A percentile compares a stretch with the other conserved stretches of the same genome.
These are phyloP conservation scores for Mus minutoides DNA, from an alignment of 2,797 vertebrate species.

Conservation along the genomic window DNA sequence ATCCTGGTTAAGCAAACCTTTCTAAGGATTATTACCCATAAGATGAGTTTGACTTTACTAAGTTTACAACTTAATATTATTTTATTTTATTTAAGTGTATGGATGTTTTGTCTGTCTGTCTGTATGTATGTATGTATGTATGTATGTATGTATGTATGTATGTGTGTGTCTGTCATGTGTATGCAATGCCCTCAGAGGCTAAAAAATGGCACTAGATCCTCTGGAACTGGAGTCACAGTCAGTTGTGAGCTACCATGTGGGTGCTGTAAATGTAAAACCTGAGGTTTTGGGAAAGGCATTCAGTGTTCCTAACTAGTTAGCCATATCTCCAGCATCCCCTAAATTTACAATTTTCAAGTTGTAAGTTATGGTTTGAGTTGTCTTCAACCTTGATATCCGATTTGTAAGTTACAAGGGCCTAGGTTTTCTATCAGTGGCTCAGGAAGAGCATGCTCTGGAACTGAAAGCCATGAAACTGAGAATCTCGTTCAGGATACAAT, in stretches of 20 bases:
- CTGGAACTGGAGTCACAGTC: neutral
- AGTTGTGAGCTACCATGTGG: neutral
- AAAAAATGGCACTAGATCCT: neutral
- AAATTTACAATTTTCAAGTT: neutral
- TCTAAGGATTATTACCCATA: neutral
- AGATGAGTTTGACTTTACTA: conserved; percentile 14
- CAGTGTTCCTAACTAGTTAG: neutral
- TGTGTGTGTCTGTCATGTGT: neutral
- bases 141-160: neutral
- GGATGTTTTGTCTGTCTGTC: neutral
- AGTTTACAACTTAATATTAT: neutral
- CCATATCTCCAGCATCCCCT: neutral
- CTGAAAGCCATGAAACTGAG: neutral
- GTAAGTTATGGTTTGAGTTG: neutral
- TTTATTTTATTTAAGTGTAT: neutral
- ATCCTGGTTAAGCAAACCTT: neutral
- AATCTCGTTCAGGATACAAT: neutral
- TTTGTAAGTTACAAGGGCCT: neutral
- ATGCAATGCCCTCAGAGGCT: neutral
- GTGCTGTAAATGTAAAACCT: neutral
- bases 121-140: neutral
- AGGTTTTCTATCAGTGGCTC: neutral
- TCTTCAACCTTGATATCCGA: neutral
- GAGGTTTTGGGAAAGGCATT: neutral
- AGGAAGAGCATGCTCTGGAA: neutral